Base-by-base conservation (phyloP, 2,888 invertebrate species). In the Dryocosmus kuriphilus region DNA sequence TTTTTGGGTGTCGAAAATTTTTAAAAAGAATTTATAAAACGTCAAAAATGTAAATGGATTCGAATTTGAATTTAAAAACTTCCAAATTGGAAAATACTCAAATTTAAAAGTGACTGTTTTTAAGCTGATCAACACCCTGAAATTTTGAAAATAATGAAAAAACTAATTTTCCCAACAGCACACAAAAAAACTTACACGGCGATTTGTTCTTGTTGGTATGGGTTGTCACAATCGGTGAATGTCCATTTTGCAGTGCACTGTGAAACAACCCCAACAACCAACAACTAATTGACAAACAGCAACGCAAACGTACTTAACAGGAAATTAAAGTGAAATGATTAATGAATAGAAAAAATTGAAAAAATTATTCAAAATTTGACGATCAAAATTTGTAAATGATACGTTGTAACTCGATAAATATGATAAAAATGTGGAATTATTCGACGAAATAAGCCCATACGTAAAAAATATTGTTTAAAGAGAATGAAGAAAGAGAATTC, bases 171-270 rank as follows among this genome's bases (percentile, higher is more conserved):
- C 30, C 30, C 71, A 71, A 24, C 14, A 30, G 51, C 71, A 71
- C 79, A 83, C 76, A 77, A 76, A 80, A 79, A 81, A 88, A 91
- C 91, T 90, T 91, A 91, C 90, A 89, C 90, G 90, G 90, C 87
- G 89, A 92, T 90, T 92, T 92, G 92, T 95, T 95, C 93, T 94
- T 94, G 90, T 94, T 94, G 90, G 94, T 94, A 93, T 95, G 94
- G 90, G 94, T 94, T 92, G 94, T 94, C 92, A 95, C 94, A 92
- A 95, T 95, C 90, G 95, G 94, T 90, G 94, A 94, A 93, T 94
- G 93, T 95, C 95, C 94, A 94, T 93, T 92, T 94, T 94, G 93
- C 94, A 94, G 93, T 94, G 94, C 93, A 95, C 95, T 94, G 94
- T 88, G 90, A 91, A n/a, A 91, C 90, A 90, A 91, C 90, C n/a